These are phyloP conservation scores for Psammodynastes pulverulentus DNA, from an alignment of 2,113 vertebrate species.

Conservation along the genomic window DNA sequence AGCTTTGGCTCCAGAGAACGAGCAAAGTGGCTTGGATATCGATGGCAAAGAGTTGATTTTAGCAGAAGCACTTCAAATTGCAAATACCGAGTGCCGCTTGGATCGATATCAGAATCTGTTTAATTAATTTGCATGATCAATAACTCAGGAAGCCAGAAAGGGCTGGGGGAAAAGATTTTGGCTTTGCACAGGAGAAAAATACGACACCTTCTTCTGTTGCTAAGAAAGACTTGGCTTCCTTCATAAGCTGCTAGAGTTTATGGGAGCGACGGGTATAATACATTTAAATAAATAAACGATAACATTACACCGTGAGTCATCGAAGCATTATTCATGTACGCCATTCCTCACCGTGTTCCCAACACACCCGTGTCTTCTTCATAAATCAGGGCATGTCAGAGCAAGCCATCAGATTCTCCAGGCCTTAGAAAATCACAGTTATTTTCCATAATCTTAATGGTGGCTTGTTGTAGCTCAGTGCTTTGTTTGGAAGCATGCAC, in stretches of 20 bases:
- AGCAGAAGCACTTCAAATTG: constrained; percentile 55
- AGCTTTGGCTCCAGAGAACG: constrained; percentile 12
- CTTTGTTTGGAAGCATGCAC: neutral
- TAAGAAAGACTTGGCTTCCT: neutral
- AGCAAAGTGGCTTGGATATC: constrained; percentile 47
- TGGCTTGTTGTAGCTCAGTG: neutral
- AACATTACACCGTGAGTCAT: neutral
- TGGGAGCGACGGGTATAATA: neutral
- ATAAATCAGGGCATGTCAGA: neutral
- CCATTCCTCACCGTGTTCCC: neutral
- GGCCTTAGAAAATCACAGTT: neutral
- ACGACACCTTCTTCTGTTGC: neutral
- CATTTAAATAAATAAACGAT: neutral
- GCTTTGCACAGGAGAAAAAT: neutral
- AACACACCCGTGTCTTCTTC: neutral
- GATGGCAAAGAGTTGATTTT: constrained; percentile 47
- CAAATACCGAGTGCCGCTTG: constrained; percentile 44
- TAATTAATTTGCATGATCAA: constrained; percentile 64
- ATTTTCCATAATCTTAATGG: neutral
- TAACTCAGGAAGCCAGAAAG: constrained; percentile 49
- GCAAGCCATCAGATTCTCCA: neutral
- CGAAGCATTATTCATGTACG: neutral
- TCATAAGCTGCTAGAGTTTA: neutral
- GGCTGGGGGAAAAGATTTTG: constrained; percentile 32
- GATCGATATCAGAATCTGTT: constrained; percentile 58